These are phyloP conservation scores for Neosilurus mollespiculum DNA, from an alignment of 2,797 vertebrate genomes.

Conservation along the genomic window DNA sequence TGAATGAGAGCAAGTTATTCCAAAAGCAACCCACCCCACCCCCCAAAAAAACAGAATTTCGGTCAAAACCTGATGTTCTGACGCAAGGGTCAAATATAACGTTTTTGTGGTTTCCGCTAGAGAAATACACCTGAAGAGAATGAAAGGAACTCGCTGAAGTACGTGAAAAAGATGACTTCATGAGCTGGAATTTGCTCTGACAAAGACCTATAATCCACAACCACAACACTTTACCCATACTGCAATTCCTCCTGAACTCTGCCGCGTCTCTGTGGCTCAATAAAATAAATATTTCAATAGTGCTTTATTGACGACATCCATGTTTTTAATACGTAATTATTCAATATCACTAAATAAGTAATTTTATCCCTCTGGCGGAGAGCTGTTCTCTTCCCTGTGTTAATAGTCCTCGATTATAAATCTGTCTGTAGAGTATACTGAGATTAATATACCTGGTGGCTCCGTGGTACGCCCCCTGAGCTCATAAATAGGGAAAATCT, in stretches of 20 bases:
- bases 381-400: not conserved
- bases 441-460: conserved; percentile 29
- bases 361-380: conserved; percentile 12
- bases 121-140: not conserved
- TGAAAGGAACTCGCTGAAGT: not conserved
- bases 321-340: conserved; percentile 20
- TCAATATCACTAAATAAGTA: not conserved
- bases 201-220: not conserved
- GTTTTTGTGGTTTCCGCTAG: not conserved
- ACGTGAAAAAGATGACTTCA: not conserved
- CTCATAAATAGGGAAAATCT: conserved; percentile 48
- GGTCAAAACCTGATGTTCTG: not conserved
- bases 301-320: conserved; percentile 29
- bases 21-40: no score
- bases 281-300: conserved; percentile 59
- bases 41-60: not conserved
- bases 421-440: conserved; percentile 19
- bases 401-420: conserved; percentile 9
- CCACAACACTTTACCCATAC: not conserved
- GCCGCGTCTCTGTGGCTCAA: conserved; percentile 15
- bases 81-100: not conserved
- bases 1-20: no score
- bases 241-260: not conserved
- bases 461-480: not conserved
- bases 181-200: not conserved